Conservation (phyloP, 2,797 vertebrate species). For the Manis crassicaudata region DNA sequence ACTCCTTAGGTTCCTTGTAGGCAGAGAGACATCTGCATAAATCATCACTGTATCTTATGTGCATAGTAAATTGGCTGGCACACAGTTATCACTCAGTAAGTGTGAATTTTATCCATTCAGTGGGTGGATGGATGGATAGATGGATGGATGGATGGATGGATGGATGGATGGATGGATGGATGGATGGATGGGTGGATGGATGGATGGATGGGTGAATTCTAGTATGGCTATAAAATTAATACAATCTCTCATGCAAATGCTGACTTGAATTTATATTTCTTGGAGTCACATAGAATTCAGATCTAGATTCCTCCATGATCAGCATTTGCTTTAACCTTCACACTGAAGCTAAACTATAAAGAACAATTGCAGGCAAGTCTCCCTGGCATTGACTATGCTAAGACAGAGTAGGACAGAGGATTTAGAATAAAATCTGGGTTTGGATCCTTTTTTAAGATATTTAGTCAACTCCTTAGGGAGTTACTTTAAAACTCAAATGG, state of each 20-base stretch:
- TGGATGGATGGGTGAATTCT: not conserved
- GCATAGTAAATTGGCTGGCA: not conserved
- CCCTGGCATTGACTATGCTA: not conserved
- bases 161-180: not conserved
- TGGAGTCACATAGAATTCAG: not conserved
- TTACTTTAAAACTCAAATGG: slow-evolving; percentile 38
- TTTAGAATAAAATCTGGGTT: not conserved
- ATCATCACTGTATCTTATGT: not conserved
- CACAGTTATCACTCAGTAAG: not conserved
- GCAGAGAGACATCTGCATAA: not conserved
- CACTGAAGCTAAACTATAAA: not conserved
- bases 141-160: not conserved
- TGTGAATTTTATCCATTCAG: not conserved
- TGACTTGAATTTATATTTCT: not conserved
- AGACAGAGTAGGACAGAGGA: not conserved
- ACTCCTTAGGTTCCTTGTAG: not conserved
- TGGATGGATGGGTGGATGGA: not conserved
- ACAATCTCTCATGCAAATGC: not conserved
- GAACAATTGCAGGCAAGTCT: not conserved
- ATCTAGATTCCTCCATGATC: not conserved
- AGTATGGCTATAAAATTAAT: not conserved
- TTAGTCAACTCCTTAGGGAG: not conserved
- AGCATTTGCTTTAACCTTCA: not conserved
- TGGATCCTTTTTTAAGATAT: not conserved
- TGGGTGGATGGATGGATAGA: not conserved